phyloP scores from a whole-genome alignment of 2,113 vertebrate species.

The Leiothrix lutea region DNA sequence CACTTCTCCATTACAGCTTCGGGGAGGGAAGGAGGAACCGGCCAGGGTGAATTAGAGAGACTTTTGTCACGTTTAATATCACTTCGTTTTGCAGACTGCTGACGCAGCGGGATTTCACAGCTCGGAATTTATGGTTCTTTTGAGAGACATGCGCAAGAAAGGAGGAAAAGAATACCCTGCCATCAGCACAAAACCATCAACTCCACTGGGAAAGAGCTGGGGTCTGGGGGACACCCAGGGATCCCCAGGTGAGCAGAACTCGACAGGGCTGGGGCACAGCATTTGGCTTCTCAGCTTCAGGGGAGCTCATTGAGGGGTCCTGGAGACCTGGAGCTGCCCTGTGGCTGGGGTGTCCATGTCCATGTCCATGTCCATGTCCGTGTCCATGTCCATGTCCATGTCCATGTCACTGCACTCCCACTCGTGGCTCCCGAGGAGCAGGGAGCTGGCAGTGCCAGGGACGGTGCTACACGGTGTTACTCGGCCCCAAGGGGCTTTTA shows the following conservation, averaged over 20 bases:
- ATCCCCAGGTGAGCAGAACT: neutral
- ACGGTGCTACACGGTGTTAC: neutral
- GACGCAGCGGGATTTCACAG: constrained; percentile 80
- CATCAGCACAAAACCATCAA: constrained; percentile 76
- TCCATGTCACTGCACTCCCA: fast-evolving
- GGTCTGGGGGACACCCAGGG: neutral
- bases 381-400: fast-evolving
- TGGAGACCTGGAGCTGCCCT: neutral
- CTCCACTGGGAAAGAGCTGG: neutral
- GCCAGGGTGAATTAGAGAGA: constrained; percentile 82
- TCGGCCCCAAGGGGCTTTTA: constrained; percentile 32
- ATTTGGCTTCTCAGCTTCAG: fast-evolving
- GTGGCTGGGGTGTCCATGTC: fast-evolving
- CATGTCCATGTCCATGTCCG: no score
- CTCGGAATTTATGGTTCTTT: constrained; percentile 84
- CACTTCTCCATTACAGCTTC: constrained; percentile 44
- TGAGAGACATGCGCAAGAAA: constrained; percentile 80
- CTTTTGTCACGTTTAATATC: constrained; percentile 86
- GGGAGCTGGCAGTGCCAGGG: neutral
- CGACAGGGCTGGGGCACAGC: fast-evolving
- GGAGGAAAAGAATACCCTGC: constrained; percentile 73
- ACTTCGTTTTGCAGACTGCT: constrained; percentile 86
- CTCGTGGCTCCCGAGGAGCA: neutral
- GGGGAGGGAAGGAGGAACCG: constrained; percentile 28
- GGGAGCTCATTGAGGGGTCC: fast-evolving